Base-by-base conservation (phyloP, 2,888 invertebrate genomes). In the Zhuqinia jingwanae region DNA sequence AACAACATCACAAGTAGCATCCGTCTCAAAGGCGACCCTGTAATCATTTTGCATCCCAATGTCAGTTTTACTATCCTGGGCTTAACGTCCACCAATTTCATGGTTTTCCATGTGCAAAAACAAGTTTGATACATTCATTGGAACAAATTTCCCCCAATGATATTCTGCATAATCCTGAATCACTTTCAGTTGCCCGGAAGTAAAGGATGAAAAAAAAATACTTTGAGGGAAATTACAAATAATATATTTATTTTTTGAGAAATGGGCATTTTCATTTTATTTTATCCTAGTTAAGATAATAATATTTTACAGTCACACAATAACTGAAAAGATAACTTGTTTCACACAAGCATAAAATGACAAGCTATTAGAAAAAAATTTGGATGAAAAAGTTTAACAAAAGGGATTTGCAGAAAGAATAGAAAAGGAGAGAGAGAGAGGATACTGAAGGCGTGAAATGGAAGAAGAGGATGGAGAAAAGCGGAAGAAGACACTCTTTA, bases 381-480 rank as follows among this genome's bases (percentile, higher is more conserved):
- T 79, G 65, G 65, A 79, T 68, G 27, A 68, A 68, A 68, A 79
- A 79, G 50, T 79, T 79, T 68, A 79, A 79, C 79, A 79, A 68
- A 68, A 68, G 47, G 79, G 79, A 79, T 79, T 79, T 79, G 25
- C 25, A 68, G 13, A 20, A 13, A 45, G 22, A 22, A 20, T 36
- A 36, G 36, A 36, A 15, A 58, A 20, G n/a, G 20, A 20, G 20
- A 58, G 25, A 60, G 15, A 11, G 27, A 60, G 27, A 60, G n/a
- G n/a, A n/a, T n/a, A n/a, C n/a, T n/a, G n/a, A n/a, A n/a, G n/a
- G 30, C 10, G n/a, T 22, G 53, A 56, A 20, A 17, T 2, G n/a
- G 30, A 15, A 30, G 27, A 60, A n/a, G 27, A 70, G 56, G 70
- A 53, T 36, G 5, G 36, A 45, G 20, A 53, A 75, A 30, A 63